A percentile compares a stretch with the other conserved stretches of the same genome.
These are phyloP conservation scores for Mirza zaza DNA, from an alignment of 2,113 vertebrate genomes.

Conservation along the genomic window DNA sequence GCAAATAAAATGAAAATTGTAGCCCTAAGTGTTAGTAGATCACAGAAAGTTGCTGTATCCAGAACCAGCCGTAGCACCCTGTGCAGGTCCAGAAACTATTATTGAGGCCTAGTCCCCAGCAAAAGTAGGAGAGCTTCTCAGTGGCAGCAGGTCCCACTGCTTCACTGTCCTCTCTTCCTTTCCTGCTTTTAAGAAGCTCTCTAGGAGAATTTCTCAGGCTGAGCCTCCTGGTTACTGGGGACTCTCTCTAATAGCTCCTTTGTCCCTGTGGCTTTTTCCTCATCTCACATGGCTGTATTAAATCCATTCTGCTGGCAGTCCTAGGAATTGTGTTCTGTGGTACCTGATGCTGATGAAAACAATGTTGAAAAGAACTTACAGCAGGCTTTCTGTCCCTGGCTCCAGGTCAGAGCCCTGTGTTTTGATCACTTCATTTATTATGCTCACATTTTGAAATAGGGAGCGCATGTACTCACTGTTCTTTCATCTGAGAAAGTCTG, in stretches of 20 bases:
- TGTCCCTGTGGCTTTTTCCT: neutral
- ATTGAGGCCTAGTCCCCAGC: neutral
- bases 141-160: fast-evolving
- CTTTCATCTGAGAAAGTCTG: neutral
- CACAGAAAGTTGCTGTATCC: neutral
- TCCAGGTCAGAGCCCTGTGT: neutral
- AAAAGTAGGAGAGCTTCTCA: neutral
- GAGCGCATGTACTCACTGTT: neutral
- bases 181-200: neutral
- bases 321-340: neutral
- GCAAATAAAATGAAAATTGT: neutral
- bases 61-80: neutral
- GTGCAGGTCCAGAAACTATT: neutral
- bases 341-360: neutral
- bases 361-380: neutral
- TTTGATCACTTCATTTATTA: slow-evolving; percentile 43
- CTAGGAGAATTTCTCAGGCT: neutral
- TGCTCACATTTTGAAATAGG: neutral
- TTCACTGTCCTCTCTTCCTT: neutral
- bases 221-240: neutral
- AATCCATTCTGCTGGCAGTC: neutral
- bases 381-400: neutral
- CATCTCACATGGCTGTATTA: neutral
- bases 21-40: neutral
- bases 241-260: neutral